Evolutionary conservation across 2,797 vertebrate genomes (phyloP), one percentile per base, ranked within the genome.

Genomic region (Pseudopleuronectes americanus): DNA sequence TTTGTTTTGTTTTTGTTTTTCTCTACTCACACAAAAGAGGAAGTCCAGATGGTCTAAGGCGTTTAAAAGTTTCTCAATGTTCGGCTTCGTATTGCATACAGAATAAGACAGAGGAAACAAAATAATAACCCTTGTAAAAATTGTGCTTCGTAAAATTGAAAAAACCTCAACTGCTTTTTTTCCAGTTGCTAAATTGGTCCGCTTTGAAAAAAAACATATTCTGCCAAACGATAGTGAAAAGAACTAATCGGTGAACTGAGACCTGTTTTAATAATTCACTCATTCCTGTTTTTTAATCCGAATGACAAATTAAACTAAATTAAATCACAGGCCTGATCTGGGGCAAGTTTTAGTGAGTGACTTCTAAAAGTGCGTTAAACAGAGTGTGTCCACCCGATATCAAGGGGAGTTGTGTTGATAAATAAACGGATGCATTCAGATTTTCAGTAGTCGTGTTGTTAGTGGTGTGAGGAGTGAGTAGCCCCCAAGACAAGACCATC

Each of bases 51-150:
- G 91, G 92, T 93, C 90, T 93, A 94, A 94, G 94, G 93, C 92
- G 92, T 91, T 92, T 86, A 76, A 86, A 86, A 88, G 82, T 92
- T 90, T 90, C 86, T 94, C 90, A 91, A 91, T 92, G 90, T 91
- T 90, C 85, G 84, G 90, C 90, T 94, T 93, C 79, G 91, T 94
- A 95, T 95, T 95, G 94, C 94, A 95, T 94, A 94, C 92, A 92
- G 93, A 93, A 94, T 94, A 90, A 94, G 89, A 93, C 81, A 88
- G 86, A 92, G 85, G 85, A 92, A 90, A 90, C 64, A 55, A 90
- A 93, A 92, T 87, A 60, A 92, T 84, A 90, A 89, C 81, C 81
- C 33, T 90, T 90, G 91, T 93, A 94, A 90, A 95, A 93, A 93
- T 94, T 95, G 94, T 94, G 94, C 94, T 94, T 94, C 89, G 87